Evolutionary conservation across 2,797 vertebrate genomes (phyloP).

Genomic region (Sitta carolinensis): DNA sequence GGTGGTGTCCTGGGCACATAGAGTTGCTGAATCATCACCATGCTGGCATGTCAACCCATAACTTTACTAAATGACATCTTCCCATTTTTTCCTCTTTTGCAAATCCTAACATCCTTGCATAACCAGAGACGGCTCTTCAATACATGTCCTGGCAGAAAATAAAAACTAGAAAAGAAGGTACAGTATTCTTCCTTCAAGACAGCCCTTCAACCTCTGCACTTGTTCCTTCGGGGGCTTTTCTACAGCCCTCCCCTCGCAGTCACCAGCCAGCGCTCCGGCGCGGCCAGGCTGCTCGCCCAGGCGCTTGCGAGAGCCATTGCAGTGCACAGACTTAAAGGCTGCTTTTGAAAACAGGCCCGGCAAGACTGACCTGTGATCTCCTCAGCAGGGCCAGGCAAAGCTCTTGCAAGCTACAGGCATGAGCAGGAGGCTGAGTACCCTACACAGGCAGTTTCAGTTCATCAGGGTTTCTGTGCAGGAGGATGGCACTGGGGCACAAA

Average conservation of each 20-base stretch:
- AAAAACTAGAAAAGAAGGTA: neutral
- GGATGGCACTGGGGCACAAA: fast-evolving
- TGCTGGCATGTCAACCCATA: neutral
- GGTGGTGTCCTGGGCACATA: neutral
- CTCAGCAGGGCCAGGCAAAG: neutral
- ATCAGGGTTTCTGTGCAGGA: neutral
- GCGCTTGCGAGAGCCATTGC: neutral
- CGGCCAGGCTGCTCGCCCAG: neutral
- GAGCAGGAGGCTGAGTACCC: neutral
- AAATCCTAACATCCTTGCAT: neutral
- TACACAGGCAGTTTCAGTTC: neutral
- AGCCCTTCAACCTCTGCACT: neutral
- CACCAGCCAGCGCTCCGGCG: neutral
- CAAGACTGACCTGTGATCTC: neutral
- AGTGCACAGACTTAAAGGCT: neutral
- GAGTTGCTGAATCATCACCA: neutral
- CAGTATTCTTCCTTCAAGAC: neutral
- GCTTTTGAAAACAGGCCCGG: neutral
- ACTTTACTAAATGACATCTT: neutral
- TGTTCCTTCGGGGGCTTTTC: neutral
- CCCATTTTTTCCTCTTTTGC: neutral
- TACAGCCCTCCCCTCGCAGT: neutral
- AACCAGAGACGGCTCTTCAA: neutral
- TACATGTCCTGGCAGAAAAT: neutral
- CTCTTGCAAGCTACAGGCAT: neutral